Base-by-base conservation (phyloP, 2,113 vertebrate genomes). In the Tragelaphus buxtoni region DNA sequence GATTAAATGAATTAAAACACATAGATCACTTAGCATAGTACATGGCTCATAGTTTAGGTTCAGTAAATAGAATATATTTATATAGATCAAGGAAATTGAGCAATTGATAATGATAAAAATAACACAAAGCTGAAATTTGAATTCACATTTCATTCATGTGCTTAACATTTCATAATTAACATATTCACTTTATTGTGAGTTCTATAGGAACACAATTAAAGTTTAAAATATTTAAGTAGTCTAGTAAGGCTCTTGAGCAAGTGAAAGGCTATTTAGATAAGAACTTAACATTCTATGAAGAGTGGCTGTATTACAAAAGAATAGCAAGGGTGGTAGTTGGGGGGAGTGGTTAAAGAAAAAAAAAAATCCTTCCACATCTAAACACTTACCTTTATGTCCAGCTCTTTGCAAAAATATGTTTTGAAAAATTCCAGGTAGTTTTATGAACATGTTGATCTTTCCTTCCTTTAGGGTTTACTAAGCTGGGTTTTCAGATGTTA, bases 91-190 rank as follows among this genome's bases (percentile, higher is more conserved):
- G 32, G 24, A 76, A 83, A 88, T 72, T 60, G 24, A 91, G 45
- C 53, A 82, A 81, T 14, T 61, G 10, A 65, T 90, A 95, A 87
- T 82, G 11, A 81, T 88, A 77, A 90, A 92, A 96, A 87, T 39
- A 90, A 72, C 12, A 76, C 24, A 95, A 42, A 89, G 4, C 32
- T 92, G 9, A 96, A 76, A 13, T 88, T 91, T 93, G 51, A 94
- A 93, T 91, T 28, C 16, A 72, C 47, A 89, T 94, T 97, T 94
- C 42, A 94, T 74, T 90, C 63, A 56, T 32, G 30, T 84, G 60
- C 32, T 91, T 16, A 96, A 95, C 42, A 96, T 85, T 90, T 95
- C 81, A 88, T 94, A 84, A 93, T 61, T 60, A 56, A 88, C 76
- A 63, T 0, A 69, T 90, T 92, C 13, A 69, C 35, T 91, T 89